Conservation (phyloP, 2,888 invertebrate genomes). For the Raillietiella orientalis region DNA sequence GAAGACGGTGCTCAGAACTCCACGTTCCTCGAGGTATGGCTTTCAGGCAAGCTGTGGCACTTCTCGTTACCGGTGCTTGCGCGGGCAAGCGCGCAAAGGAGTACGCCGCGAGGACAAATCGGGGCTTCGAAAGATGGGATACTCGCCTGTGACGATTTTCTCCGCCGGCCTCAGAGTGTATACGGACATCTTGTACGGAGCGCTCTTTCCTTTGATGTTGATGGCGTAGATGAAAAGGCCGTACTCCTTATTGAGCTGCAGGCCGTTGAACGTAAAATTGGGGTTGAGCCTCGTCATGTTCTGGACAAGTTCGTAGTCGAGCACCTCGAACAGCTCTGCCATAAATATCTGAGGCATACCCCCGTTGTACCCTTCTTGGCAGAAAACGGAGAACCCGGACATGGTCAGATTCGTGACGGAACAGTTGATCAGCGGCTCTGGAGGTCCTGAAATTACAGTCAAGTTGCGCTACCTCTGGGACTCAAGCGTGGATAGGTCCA, state of each 20-base stretch:
- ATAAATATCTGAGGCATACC: slow-evolving; percentile 58
- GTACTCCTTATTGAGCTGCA: slow-evolving; percentile 44
- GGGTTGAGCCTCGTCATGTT: slow-evolving; percentile 1
- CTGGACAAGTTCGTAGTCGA: slow-evolving; percentile 2
- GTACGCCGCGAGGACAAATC: too few relatives aligned
- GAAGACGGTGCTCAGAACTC: too few relatives aligned
- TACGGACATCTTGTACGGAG: slow-evolving; percentile 32
- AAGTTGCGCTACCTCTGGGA: too few relatives aligned
- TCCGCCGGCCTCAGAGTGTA: slow-evolving; percentile 45
- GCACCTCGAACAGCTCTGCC: slow-evolving; percentile 31
- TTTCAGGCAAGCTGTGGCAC: too few relatives aligned
- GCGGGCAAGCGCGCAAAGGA: too few relatives aligned
- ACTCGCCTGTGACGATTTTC: too few relatives aligned
- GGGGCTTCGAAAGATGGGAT: too few relatives aligned
- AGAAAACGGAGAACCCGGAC: slow-evolving; percentile 45
- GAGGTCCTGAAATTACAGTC: slow-evolving; percentile 40
- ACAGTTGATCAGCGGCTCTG: slow-evolving; percentile 54
- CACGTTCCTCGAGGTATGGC: too few relatives aligned
- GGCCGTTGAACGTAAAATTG: slow-evolving; percentile 17
- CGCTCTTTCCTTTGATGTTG: slow-evolving; percentile 48
- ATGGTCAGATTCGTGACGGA: slow-evolving; percentile 51
- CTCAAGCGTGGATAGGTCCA: neutral
- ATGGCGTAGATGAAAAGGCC: slow-evolving; percentile 39
- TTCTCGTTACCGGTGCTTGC: too few relatives aligned
- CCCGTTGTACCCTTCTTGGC: slow-evolving; percentile 55